Conservation (phyloP, 2,797 vertebrate genomes). For the Odontamblyopus lacepedii region DNA sequence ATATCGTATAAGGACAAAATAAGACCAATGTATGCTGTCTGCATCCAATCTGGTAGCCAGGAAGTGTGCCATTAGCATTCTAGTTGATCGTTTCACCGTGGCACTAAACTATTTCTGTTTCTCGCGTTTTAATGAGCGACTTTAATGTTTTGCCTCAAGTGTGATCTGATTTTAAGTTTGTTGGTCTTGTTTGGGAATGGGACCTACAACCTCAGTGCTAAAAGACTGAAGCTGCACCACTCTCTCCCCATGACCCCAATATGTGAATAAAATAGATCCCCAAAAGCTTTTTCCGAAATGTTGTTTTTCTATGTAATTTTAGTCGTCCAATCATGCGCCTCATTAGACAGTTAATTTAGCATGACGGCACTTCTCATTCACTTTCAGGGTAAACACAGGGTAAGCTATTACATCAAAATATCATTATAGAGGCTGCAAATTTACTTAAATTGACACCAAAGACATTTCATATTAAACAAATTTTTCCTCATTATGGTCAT, state of each 20-base stretch:
- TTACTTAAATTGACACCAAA: neutral
- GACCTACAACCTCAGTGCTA: neutral
- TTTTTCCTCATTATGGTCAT: neutral
- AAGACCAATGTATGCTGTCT: no score
- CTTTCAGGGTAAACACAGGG: conserved; percentile 30
- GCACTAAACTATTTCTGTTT: no score
- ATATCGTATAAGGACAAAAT: no score
- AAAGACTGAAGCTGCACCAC: neutral
- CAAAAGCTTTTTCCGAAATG: conserved; percentile 7
- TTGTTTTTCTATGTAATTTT: conserved; percentile 35
- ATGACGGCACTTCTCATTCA: conserved; percentile 37
- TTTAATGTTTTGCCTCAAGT: no score
- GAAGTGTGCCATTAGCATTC: neutral
- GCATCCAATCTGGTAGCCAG: no score
- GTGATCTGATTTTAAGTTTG: no score
- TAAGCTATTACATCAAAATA: conserved; percentile 22
- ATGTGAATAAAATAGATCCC: neutral
- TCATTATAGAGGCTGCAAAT: conserved; percentile 30
- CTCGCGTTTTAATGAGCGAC: no score
- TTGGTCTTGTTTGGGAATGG: neutral
- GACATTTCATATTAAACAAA: conserved; percentile 10
- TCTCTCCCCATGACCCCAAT: neutral
- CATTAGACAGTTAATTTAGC: conserved; percentile 51
- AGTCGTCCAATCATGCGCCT: conserved; percentile 48
- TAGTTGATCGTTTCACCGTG: neutral